Base-by-base conservation (phyloP, 1,140 invertebrate species). In the Drosophila subobscura region DNA sequence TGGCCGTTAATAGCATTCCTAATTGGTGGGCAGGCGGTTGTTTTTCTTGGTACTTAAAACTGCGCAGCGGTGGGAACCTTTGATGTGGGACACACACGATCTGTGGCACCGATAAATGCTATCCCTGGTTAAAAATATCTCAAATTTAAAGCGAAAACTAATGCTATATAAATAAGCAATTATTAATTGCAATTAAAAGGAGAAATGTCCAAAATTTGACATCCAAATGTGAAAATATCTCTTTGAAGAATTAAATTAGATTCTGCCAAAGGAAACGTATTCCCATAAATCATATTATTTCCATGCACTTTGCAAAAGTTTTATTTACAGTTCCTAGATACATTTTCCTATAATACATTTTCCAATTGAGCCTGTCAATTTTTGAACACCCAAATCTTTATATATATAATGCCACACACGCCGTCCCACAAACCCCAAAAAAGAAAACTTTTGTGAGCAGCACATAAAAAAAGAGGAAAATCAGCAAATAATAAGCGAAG, bases 401-500 rank as follows among this genome's bases (percentile, higher is more conserved):
- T 78, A 60, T 63, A 81, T 78, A 60, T 65, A 61, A 57, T n/a
- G 23, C 42, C 33, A 37, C 54, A 52, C 27, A 44, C 27, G 50
- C 14, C 44, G 4, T 2, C 12, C 41, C 61, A 16, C 1, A 67
- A 20, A 16, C 60, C 27, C 33, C 10, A 12, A 12, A 37, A 37
- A 10, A 23, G 4, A 68, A 56, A 74, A 75, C 60, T 75, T 75
- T 75, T 67, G 51, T 57, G 53, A 57, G 55, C 55, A 40, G 16
- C 41, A 23, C 41, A 56, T 23, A 57, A 25, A 52, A 49, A 44
- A 49, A 46, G 40, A 57, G 68, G 58, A 81, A 86, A 86, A 86
- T 88, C 78, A 79, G 74, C 78, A 86, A 86, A 88, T 88, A 88
- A 81, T 86, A 86, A 86, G 83, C 83, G 54, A 88, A 78, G 79